Conservation (phyloP, 2,888 invertebrate genomes). For the Diachrysia chrysitis region DNA sequence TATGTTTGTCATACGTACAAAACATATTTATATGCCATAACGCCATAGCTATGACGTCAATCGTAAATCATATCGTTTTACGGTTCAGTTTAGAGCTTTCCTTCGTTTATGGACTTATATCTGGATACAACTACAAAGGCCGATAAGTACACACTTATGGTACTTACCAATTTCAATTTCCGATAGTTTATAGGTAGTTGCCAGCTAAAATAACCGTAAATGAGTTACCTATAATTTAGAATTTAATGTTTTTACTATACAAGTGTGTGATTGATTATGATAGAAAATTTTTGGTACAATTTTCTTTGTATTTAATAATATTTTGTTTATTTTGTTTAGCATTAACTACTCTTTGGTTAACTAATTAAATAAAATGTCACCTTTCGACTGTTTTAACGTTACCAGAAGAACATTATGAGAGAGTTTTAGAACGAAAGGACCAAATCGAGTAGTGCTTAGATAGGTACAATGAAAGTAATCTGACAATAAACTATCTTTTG, state of each 20-base stretch:
- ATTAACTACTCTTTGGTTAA: no score
- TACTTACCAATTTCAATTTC: not conserved
- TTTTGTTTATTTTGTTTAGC: no score
- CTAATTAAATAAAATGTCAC: no score
- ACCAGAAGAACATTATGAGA: not conserved
- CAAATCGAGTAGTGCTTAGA: no score
- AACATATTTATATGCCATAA: not conserved
- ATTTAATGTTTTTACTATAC: no score
- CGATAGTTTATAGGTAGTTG: not conserved
- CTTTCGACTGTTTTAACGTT: no score
- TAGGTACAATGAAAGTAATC: constrained; percentile 9
- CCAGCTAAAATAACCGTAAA: not conserved
- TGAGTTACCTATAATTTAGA: no score
- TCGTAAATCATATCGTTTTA: not conserved
- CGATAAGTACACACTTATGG: not conserved
- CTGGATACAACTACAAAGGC: not conserved
- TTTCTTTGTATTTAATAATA: no score
- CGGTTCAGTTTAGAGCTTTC: constrained; percentile 4
- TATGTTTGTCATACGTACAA: not conserved
- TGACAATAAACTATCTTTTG: constrained; percentile 23
- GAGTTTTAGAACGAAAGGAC: not conserved
- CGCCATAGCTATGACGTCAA: constrained; percentile 1
- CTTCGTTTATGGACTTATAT: not conserved
- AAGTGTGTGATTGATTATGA: not conserved
- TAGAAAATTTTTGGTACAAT: not conserved